These are phyloP conservation scores for Neotragus moschatus DNA, from an alignment of 2,113 vertebrate genomes.

Conservation along the genomic window DNA sequence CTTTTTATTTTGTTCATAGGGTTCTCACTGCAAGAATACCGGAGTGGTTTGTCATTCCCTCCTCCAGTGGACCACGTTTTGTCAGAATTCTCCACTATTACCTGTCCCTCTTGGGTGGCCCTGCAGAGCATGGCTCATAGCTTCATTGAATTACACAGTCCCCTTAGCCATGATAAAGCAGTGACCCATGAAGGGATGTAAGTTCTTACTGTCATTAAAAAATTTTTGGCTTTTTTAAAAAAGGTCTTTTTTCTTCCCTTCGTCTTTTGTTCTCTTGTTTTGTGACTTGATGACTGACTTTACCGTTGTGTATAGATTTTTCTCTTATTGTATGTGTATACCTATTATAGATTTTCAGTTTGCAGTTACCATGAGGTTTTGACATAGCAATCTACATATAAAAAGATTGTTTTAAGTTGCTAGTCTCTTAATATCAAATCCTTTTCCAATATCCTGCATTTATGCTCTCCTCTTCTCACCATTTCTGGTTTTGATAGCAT, in stretches of 20 bases:
- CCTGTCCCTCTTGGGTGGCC: not conserved
- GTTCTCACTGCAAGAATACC: not conserved
- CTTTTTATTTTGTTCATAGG: not conserved
- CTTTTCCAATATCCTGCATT: not conserved
- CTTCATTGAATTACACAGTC: not conserved
- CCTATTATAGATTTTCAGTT: not conserved
- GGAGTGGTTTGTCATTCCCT: not conserved
- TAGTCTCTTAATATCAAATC: not conserved
- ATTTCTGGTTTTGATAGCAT: not conserved
- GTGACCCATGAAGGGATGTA: not conserved
- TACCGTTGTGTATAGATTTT: not conserved
- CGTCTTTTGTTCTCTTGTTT: not conserved
- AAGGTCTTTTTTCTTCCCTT: not conserved
- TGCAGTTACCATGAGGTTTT: not conserved
- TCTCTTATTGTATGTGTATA: not conserved
- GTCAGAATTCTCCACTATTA: not conserved
- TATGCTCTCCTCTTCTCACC: not conserved
- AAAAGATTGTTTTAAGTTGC: not conserved
- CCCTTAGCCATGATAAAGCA: not conserved
- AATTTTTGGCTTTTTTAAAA: not conserved
- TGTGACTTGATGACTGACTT: not conserved
- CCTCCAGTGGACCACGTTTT: not conserved
- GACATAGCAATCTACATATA: not conserved
- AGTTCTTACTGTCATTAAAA: not conserved
- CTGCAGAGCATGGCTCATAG: not conserved